Evolutionary conservation across 2,888 invertebrate genomes (phyloP).

Genomic region (Theodoxus fluviatilis): DNA sequence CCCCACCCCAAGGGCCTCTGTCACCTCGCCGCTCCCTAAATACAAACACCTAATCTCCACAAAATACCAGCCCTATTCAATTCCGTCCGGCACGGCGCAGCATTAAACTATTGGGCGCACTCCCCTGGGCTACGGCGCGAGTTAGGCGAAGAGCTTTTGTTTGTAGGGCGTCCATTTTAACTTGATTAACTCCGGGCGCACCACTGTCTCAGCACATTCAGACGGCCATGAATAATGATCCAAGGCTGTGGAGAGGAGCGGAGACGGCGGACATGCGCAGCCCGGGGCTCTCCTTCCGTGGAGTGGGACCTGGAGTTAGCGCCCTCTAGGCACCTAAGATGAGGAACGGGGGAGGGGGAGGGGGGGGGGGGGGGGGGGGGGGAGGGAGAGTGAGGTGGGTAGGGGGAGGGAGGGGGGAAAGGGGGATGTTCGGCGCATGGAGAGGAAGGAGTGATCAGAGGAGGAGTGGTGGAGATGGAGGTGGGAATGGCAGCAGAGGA

Average conservation of each 20-base stretch:
- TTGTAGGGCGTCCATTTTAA: conserved; percentile 24
- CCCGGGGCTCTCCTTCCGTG: no score
- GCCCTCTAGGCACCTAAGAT: no score
- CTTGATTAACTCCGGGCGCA: conserved; percentile 30
- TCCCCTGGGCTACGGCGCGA: conserved; percentile 22
- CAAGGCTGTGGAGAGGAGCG: no score
- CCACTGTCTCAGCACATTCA: no score
- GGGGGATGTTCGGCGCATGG: background rate
- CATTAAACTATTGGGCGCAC: conserved; percentile 21
- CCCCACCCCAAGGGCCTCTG: no score
- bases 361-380: background rate
- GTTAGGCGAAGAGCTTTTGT: conserved; percentile 26
- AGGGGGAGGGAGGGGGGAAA: no score
- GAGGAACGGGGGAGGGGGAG: background rate
- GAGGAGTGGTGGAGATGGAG: no score
- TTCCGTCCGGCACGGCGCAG: conserved; percentile 25
- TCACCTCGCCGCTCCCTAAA: no score
- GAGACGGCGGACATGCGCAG: no score
- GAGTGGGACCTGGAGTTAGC: no score
- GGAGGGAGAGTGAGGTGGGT: background rate
- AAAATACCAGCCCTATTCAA: conserved; percentile 30
- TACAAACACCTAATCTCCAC: conserved; percentile 27
- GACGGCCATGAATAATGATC: no score
- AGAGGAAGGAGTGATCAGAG: background rate
- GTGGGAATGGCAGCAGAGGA: background rate